A percentile compares a stretch with the other conserved stretches of the same genome.
phyloP scores from a whole-genome alignment of 2,888 invertebrate species.

The Brachycybe producta region DNA sequence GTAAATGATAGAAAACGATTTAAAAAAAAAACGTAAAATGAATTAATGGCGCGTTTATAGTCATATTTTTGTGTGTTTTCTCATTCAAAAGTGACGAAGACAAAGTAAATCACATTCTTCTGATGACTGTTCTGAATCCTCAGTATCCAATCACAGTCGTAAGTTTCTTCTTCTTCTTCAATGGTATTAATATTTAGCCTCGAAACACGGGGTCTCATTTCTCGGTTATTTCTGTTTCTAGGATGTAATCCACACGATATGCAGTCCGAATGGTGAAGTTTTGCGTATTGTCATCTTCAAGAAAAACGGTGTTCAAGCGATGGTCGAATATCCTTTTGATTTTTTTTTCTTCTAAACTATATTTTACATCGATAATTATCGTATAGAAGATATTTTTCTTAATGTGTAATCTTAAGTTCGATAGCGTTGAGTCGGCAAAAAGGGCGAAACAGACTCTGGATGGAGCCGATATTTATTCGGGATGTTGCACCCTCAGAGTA shows the following conservation, averaged over 20 bases:
- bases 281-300: slow-evolving; percentile 96
- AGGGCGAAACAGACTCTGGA: slow-evolving; percentile 88
- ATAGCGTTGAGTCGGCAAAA: slow-evolving; percentile 82
- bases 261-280: slow-evolving; percentile 85
- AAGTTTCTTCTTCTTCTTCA: slow-evolving; percentile 48
- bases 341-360: no score
- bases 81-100: slow-evolving; percentile 55
- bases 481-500: slow-evolving; percentile 97
- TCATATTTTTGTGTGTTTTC: no score
- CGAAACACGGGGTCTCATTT: no score
- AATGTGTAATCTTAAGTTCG: slow-evolving; percentile 57
- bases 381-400: slow-evolving; percentile 39
- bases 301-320: slow-evolving; percentile 95
- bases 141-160: slow-evolving; percentile 99
- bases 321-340: slow-evolving; percentile 96
- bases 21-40: no score
- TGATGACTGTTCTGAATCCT: slow-evolving; percentile 95
- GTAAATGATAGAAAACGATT: no score
- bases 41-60: no score
- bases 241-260: slow-evolving; percentile 98
- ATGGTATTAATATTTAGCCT: background rate
- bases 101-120: slow-evolving; percentile 87
- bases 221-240: slow-evolving; percentile 43
- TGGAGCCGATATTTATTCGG: slow-evolving; percentile 98
- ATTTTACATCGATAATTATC: no score